Percentiles rank a stretch among this genome's conserved stretches.
These are phyloP conservation scores for Chaetodon auriga DNA, from an alignment of 2,113 vertebrate genomes.

Conservation along the genomic window DNA sequence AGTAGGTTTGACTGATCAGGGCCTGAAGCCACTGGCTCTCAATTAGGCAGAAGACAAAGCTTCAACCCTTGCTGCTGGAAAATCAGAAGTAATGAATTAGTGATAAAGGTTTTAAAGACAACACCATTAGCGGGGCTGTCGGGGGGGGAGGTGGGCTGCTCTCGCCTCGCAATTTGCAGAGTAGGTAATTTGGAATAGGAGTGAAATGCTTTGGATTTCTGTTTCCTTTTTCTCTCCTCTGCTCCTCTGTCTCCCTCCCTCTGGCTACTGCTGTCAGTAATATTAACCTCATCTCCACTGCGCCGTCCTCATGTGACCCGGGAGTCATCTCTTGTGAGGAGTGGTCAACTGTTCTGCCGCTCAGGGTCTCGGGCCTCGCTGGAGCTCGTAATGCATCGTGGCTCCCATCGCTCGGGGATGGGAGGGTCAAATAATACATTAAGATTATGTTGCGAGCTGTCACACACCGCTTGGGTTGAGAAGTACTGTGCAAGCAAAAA, in stretches of 20 bases:
- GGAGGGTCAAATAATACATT: constrained; percentile 73
- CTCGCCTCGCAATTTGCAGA: constrained; percentile 50
- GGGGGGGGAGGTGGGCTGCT: constrained; percentile 38
- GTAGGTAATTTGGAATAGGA: constrained; percentile 51
- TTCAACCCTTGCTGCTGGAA: constrained; percentile 58
- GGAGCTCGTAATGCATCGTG: constrained; percentile 64
- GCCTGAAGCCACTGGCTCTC: constrained; percentile 55
- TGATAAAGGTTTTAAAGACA: constrained; percentile 74
- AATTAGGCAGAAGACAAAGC: constrained; percentile 67
- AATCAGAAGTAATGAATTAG: constrained; percentile 76
- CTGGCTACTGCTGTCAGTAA: constrained; percentile 38
- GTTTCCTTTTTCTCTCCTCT: constrained; percentile 25
- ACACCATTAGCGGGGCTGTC: constrained; percentile 64
- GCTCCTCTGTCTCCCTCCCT: constrained; percentile 12
- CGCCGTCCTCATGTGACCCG: constrained; percentile 59
- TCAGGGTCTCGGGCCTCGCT: constrained; percentile 49
- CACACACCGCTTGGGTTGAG: constrained; percentile 58
- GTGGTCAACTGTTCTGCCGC: constrained; percentile 61
- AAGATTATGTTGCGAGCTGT: constrained; percentile 62
- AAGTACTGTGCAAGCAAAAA: constrained; percentile 56
- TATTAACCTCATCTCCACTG: constrained; percentile 46
- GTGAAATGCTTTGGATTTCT: constrained; percentile 31
- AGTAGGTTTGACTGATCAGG: constrained; percentile 62
- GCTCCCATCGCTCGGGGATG: constrained; percentile 46
- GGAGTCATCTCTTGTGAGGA: constrained; percentile 43